Evolutionary conservation across 2,113 vertebrate genomes (phyloP), one percentile per base, ranked within the genome.

Genomic region (Rhagologus leucostigma): DNA sequence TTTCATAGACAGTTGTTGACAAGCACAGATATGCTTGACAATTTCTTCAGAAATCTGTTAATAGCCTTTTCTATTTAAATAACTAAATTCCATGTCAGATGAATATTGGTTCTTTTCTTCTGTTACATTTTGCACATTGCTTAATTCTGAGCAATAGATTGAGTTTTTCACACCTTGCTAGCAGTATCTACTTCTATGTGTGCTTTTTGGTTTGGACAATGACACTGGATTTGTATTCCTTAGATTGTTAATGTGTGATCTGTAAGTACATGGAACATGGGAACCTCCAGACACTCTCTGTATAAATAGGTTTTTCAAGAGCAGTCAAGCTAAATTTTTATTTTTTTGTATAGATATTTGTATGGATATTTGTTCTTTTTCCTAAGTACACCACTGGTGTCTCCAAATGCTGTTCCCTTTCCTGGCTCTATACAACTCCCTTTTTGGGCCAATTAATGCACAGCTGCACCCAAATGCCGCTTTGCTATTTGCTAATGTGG

Each of bases 321-420:
- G 13, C 24, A 56, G 16, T 41, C 2, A 1, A 69, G 53, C 4
- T 22, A 60, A 65, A 49, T 0, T 13, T 62, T 53, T 32, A 1
- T 57, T 50, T 50, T 19, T 32, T 22, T 33, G 12, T 14, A 21
- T 30, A 16, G 6, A 13, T 56, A 6, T 59, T 46, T 1, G 1
- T 41, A 46, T 47, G 35, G 16, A 15, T 55, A 50, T 90, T 89
- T 85, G 6, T 30, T 90, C 17, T 87, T 92, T 65, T 44, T 47
- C 10, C 3, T 49, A 6, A 7, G 3, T 62, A 23, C 15, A 35
- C 14, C 5, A 30, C 33, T 70, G 16, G 3, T 26, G 7, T 32
- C 3, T 9, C 11, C 13, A 67, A 20, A 30, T 81, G 8, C 11
- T 33, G 9, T 52, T 69, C 29, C 11, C 20, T 80, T 65, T 84